phyloP scores from a whole-genome alignment of 2,888 invertebrate genomes.

The Caenorhabditis sp. region DNA sequence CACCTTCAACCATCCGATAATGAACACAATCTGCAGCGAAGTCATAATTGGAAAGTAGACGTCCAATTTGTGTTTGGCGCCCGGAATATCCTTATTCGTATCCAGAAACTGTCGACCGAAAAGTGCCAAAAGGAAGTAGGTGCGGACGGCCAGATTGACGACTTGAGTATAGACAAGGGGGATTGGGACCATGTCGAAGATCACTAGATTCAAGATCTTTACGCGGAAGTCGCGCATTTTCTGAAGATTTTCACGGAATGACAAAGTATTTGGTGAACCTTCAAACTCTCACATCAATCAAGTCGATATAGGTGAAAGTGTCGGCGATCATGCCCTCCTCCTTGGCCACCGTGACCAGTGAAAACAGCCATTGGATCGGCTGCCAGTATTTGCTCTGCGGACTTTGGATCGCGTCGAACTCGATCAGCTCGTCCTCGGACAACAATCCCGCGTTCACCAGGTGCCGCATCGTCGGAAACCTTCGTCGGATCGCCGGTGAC shows the following conservation, averaged over 20 bases:
- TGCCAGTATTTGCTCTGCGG: conserved; percentile 75
- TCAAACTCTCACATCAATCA: conserved; percentile 69
- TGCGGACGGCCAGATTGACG: conserved; percentile 72
- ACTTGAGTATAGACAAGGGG: conserved; percentile 65
- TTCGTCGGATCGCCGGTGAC: conserved; percentile 67
- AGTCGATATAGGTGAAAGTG: conserved; percentile 68
- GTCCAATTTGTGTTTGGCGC: conserved; percentile 62
- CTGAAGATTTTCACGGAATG: too few species aligned
- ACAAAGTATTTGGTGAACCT: too few species aligned
- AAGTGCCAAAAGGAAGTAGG: conserved; percentile 73
- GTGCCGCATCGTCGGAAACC: conserved; percentile 75
- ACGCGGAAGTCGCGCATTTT: conserved; percentile 73
- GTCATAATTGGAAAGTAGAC: conserved; percentile 72
- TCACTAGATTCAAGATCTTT: conserved; percentile 69
- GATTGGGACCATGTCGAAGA: conserved; percentile 74
- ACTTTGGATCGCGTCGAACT: conserved; percentile 69
- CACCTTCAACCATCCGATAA: conserved; percentile 76
- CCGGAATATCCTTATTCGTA: conserved; percentile 46
- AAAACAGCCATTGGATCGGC: conserved; percentile 69
- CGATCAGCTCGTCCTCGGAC: conserved; percentile 67
- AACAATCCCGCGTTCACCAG: conserved; percentile 71
- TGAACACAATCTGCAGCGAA: conserved; percentile 74
- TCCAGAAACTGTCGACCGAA: conserved; percentile 73
- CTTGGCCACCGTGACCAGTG: conserved; percentile 44
- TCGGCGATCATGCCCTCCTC: conserved; percentile 64